Evolutionary conservation across 2,888 invertebrate species (phyloP), one percentile per base, ranked within the genome.

Genomic region (Troilus luridus): DNA sequence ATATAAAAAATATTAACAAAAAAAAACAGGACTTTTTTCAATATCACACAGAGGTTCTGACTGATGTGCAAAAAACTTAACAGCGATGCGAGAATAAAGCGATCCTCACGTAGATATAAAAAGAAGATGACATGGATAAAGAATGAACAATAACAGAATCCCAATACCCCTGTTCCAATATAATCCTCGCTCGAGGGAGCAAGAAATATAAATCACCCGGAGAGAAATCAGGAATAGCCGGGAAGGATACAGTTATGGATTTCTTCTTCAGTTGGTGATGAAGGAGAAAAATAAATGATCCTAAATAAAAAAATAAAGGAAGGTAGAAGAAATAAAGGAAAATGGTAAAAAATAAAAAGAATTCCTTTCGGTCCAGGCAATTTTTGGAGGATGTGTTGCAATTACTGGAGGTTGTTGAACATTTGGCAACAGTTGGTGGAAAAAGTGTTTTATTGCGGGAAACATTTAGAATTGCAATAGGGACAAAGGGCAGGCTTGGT

Each of bases 361-460:
- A 0, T 64, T 24, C 12, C 3, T 0, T 67, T 24, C 11, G 7
- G 27, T 24, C 27, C 41, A 19, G 41, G 17, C 27, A 77, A 77
- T 77, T 27, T 77, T 77, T 77, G 72, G 41, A 77, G 41, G 72
- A 77, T 24, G 72, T 41, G 17, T 77, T 77, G 72, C 41, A 1
- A 77, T 77, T 77, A 9, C 17, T 17, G 72, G 17, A 77, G 72
- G 72, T 77, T 77, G 72, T 77, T 77, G 72, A 77, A 77, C 72
- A 77, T 77, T 77, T 77, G 72, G 72, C 72, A 77, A 77, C 72
- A 77, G 72, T 77, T 77, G 72, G 72, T 77, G 72, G 72, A 41
- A 77, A 77, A 77, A 77, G 72, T 77, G 72, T 77, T 77, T 77
- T 77, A 77, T 77, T 77, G 72, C 72, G 27, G 41, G 17, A 41